A percentile compares a stretch with the other conserved stretches of the same genome.
Conservation (phyloP, 1,140 invertebrate species). For the Temnothorax longispinosus region DNA sequence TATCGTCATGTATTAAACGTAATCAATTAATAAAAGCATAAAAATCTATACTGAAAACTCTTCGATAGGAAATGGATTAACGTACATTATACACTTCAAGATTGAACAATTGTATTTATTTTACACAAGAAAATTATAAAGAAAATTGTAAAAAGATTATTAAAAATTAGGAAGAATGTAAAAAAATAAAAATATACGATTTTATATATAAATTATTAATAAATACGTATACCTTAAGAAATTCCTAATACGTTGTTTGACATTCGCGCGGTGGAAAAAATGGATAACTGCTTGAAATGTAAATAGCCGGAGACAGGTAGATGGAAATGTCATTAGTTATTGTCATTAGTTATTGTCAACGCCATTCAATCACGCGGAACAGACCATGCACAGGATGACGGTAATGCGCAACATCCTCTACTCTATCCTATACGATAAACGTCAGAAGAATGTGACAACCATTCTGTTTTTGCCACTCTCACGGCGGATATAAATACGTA, state of each 20-base stretch:
- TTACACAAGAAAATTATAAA: not conserved
- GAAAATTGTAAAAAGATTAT: not conserved
- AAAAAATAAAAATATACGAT: not conserved
- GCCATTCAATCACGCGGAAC: constrained; percentile 34
- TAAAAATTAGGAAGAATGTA: not conserved
- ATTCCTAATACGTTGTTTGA: not conserved
- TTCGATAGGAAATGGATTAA: not conserved
- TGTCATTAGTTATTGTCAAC: constrained; percentile 38
- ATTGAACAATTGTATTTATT: not conserved
- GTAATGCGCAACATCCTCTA: constrained; percentile 59
- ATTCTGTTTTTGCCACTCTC: constrained; percentile 40
- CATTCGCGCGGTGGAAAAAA: not conserved
- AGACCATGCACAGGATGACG: not conserved
- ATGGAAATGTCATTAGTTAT: constrained; percentile 7
- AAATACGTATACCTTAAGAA: not conserved
- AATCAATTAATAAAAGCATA: constrained; percentile 10
- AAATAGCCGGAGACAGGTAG: not conserved
- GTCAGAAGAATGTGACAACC: constrained; percentile 28
- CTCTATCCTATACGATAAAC: constrained; percentile 39
- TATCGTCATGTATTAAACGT: not conserved
- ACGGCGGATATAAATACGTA: constrained; percentile 43
- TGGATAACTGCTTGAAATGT: not conserved
- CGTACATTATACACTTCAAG: not conserved
- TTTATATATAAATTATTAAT: not conserved
- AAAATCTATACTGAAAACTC: not conserved